Percentiles rank a stretch among this genome's conserved stretches.
Conservation (phyloP, 2,113 vertebrate genomes). For the Eubucco bourcierii region DNA sequence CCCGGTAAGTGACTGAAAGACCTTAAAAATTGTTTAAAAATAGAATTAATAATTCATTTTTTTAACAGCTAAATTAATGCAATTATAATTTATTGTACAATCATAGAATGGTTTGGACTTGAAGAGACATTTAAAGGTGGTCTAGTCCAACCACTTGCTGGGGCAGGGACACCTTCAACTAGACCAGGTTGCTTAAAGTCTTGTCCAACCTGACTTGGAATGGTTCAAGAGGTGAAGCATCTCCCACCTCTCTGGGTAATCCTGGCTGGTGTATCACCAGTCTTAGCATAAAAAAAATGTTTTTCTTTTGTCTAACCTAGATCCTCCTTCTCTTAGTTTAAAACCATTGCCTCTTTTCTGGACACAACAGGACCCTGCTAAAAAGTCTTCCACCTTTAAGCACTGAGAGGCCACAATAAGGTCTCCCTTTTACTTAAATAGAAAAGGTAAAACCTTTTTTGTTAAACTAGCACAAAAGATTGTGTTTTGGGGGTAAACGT, state of each 20-base stretch:
- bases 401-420: background rate
- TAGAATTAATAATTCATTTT: background rate
- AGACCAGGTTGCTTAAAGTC: background rate
- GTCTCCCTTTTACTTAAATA: background rate
- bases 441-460: background rate
- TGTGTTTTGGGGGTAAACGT: background rate
- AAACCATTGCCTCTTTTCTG: background rate
- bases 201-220: background rate
- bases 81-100: background rate
- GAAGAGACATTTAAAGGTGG: background rate
- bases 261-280: background rate
- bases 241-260: no score
- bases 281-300: background rate
- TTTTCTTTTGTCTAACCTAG: background rate
- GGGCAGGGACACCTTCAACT: no score
- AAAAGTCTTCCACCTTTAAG: background rate
- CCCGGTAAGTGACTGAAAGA: slow-evolving; percentile 81
- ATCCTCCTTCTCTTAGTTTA: background rate
- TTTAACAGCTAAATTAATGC: background rate
- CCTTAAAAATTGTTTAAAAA: background rate
- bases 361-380: background rate
- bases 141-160: background rate
- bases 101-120: background rate
- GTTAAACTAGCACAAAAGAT: background rate
- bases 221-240: background rate